phyloP scores from a whole-genome alignment of 2,888 invertebrate species.

The Abscondita cerata region DNA sequence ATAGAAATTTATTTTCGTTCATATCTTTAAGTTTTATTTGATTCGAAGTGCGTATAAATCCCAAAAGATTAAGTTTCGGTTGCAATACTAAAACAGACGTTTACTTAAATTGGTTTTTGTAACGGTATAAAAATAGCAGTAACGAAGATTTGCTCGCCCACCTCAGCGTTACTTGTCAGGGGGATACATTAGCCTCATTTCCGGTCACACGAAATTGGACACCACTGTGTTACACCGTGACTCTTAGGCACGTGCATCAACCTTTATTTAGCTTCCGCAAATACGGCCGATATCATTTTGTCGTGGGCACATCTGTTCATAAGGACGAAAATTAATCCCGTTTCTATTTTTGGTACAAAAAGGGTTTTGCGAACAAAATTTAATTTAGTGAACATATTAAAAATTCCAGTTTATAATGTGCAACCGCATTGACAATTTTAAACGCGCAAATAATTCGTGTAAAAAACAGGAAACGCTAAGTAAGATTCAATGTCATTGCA shows the following conservation, averaged over 20 bases:
- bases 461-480: too few species aligned
- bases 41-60: too few species aligned
- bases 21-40: too few species aligned
- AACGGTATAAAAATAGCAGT: slow-evolving; percentile 14
- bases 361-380: too few species aligned
- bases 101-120: not conserved
- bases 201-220: slow-evolving; percentile 51
- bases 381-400: too few species aligned
- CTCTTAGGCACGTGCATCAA: slow-evolving; percentile 21
- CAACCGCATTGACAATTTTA: too few species aligned
- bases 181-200: slow-evolving; percentile 52
- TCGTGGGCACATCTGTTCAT: not conserved
- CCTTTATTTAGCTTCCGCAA: slow-evolving; percentile 19
- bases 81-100: not conserved
- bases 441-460: too few species aligned
- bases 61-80: too few species aligned
- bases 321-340: not conserved
- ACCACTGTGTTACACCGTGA: slow-evolving; percentile 16
- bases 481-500: too few species aligned
- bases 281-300: slow-evolving; percentile 6
- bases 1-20: too few species aligned
- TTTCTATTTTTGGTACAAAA: too few species aligned
- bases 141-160: slow-evolving; percentile 36
- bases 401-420: too few species aligned
- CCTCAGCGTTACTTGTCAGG: slow-evolving; percentile 41